Base-by-base conservation (phyloP, 64 coral and sea anemone species). In the Montipora cactus region DNA sequence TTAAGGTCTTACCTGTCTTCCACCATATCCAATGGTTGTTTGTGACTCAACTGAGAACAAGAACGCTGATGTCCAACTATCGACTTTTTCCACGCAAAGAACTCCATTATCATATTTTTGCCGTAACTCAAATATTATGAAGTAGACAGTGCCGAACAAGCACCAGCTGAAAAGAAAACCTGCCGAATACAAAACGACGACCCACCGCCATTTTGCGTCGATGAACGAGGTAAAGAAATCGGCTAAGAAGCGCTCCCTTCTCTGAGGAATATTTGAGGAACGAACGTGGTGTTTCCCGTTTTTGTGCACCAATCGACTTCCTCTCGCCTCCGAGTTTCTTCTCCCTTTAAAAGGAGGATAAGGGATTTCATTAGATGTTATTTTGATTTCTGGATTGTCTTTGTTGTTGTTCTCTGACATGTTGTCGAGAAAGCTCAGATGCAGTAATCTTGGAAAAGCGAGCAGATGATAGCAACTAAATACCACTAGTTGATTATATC, bases 41-140 rank as follows among this genome's bases (percentile, higher is more conserved):
- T 99, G 98, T 49, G 98, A 96, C 47, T 99, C 98, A 51, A 99
- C 91, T 0, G 98, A 99, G 75, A 99, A 99, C 62, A 99, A 67
- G 44, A 99, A 96, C 1, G 98, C 98, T 18, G 94, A 86, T 23
- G 90, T 93, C 98, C 98, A 99, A 47, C 88, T 92, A 64, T 96
- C 87, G 1, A 99, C 98, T 22, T 99, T 96, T 18, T 99, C 95
- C 22, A 99, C 98, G 67, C 98, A 99, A 87, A 86, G 7, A 5
- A n/a, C 78, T 2, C 85, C 92, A 25, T 79, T 80, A 7, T 92
- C 92, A 62, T 79, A 74, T 9, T 81, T 70, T 71, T 67, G 58
- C 20, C 95, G 51, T n/a, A 91, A 52, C 80, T 66, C 83, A 55
- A 93, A 81, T 47, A 96, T 96, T 22, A 94, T 12, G 50, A 88